Conservation (phyloP, 2,797 vertebrate species). For the Amphiprion clarkii region DNA sequence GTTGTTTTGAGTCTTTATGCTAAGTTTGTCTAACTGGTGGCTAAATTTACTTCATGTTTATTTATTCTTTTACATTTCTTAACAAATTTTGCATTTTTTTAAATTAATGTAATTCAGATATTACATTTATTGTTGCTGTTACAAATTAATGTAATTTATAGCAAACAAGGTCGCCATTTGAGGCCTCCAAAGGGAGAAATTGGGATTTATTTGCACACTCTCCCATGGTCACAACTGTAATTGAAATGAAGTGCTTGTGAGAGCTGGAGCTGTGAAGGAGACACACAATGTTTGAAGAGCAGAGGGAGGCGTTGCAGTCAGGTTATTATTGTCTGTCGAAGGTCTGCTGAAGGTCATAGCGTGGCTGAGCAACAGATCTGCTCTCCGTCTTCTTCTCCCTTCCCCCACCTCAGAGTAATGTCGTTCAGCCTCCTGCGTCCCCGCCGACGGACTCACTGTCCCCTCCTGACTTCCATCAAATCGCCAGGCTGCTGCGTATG, state of each 20-base stretch:
- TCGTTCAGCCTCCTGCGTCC: slow-evolving; percentile 50
- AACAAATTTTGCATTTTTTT: too few relatives aligned
- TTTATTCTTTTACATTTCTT: too few relatives aligned
- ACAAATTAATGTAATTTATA: background rate
- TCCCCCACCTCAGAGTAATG: slow-evolving; percentile 51
- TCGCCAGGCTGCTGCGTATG: slow-evolving; percentile 49
- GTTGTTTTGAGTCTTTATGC: too few relatives aligned
- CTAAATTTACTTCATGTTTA: too few relatives aligned
- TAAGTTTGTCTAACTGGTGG: too few relatives aligned
- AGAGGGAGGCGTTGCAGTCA: slow-evolving; percentile 39
- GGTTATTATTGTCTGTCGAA: slow-evolving; percentile 71
- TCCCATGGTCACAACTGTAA: slow-evolving; percentile 33
- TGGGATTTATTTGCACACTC: slow-evolving; percentile 17
- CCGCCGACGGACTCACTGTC: slow-evolving; percentile 43
- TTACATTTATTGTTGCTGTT: background rate
- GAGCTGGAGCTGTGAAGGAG: slow-evolving; percentile 24
- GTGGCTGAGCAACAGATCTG: slow-evolving; percentile 61
- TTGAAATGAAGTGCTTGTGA: slow-evolving; percentile 34
- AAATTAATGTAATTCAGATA: too few relatives aligned
- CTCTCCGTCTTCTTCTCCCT: slow-evolving; percentile 23
- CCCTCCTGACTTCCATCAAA: slow-evolving; percentile 68
- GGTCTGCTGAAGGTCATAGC: slow-evolving; percentile 77
- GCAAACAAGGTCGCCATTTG: background rate
- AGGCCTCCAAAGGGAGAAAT: slow-evolving; percentile 8
- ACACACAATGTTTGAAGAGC: slow-evolving; percentile 11